Percentiles rank a stretch among this genome's conserved stretches.
Conservation (phyloP, 2,113 vertebrate genomes). For the Mesitornis unicolor region DNA sequence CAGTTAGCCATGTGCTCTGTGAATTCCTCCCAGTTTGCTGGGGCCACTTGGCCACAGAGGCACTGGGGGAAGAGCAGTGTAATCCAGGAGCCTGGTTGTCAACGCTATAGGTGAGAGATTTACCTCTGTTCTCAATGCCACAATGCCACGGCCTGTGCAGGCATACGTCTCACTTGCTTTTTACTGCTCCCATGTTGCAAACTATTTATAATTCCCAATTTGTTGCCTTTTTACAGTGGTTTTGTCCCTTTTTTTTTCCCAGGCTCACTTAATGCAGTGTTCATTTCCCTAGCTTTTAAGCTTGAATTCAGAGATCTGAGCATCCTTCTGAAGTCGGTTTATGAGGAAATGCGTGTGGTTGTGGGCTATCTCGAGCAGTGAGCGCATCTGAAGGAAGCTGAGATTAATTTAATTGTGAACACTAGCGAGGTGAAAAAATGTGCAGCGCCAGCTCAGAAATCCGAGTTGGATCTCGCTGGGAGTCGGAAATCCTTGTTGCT, state of each 20-base stretch:
- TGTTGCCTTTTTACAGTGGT: background rate
- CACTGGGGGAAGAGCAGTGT: background rate
- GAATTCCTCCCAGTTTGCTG: background rate
- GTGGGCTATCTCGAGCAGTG: background rate
- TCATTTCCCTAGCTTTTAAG: background rate
- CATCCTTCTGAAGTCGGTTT: background rate
- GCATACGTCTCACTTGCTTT: background rate
- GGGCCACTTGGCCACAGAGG: background rate
- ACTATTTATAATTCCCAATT: background rate
- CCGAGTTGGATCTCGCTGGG: accelerated
- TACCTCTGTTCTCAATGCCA: background rate
- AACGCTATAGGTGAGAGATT: background rate
- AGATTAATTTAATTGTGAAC: background rate
- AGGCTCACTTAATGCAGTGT: background rate
- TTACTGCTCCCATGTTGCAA: background rate
- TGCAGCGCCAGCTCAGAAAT: background rate
- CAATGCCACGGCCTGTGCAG: accelerated
- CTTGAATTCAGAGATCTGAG: background rate
- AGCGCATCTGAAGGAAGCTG: background rate
- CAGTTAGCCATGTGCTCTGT: background rate
- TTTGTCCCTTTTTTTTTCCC: background rate
- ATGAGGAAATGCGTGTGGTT: background rate
- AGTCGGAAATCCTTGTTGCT: background rate
- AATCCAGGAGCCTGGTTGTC: background rate
- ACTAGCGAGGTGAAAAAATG: background rate